A percentile compares a stretch with the other conserved stretches of the same genome.
Conservation (phyloP, 2,113 vertebrate species). For the Gorsachius goisagi region DNA sequence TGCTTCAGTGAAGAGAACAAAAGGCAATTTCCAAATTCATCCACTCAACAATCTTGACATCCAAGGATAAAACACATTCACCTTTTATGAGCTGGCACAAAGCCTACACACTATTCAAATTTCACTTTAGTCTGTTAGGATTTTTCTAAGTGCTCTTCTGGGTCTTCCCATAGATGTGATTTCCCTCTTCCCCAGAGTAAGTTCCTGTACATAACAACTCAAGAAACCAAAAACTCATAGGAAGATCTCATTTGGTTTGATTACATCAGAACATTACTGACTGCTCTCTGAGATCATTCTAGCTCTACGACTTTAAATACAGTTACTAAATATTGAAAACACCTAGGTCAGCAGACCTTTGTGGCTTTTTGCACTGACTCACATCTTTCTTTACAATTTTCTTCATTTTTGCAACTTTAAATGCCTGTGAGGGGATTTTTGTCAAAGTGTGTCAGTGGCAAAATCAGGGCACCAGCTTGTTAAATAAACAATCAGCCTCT, state of each 20-base stretch:
- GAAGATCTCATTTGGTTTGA: background rate
- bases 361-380: background rate
- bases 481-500: slow-evolving; percentile 44
- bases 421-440: background rate
- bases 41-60: background rate
- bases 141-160: background rate
- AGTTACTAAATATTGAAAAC: background rate
- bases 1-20: background rate
- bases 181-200: background rate
- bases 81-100: background rate
- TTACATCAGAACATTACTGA: background rate
- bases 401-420: background rate
- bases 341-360: background rate
- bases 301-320: background rate
- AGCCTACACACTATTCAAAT: background rate
- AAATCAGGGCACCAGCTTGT: slow-evolving; percentile 33
- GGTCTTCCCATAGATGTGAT: background rate
- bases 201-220: background rate
- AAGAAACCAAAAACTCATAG: background rate
- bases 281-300: background rate
- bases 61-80: background rate
- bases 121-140: background rate
- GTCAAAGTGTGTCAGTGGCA: slow-evolving; percentile 7
- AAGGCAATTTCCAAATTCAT: background rate
- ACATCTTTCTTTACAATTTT: background rate